Base-by-base conservation (phyloP, 2,113 vertebrate species). In the Sceloporus tristichus region DNA sequence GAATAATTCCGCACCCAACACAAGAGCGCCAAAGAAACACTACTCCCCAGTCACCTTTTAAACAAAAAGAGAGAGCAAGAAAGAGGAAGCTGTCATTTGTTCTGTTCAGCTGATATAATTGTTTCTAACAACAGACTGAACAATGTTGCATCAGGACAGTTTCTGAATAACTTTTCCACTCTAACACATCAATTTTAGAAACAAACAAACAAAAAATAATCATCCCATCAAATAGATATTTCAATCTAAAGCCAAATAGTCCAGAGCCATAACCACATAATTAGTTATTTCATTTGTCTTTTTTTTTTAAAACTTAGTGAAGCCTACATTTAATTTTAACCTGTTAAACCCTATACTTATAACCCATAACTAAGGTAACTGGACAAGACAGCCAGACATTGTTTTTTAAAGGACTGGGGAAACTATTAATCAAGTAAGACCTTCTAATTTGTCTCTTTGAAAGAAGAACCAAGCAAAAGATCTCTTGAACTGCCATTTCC, bases 51-150 rank as follows among this genome's bases (percentile, higher is more conserved):
- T 38, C 59, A n/a, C 19, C 53, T 54, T 29, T 54, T 19, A 74
- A 59, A 75, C 10, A 23, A 10, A 73, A 48, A n/a, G 70, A 93
- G 92, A 90, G 92, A 91, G 85, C 91, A 76, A 92, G 54, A 88
- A 90, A 93, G 79, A 95, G 90, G 94, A 95, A 95, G 91, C 90
- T 89, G 90, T 92, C 82, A 82, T 88, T 88, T 87, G 70, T 85
- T 80, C 54, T 86, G 65, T 71, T 87, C 2, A 62, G 27, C 90
- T 62, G 87, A 62, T 53, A 93, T 48, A 11, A 73, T 9, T 8
- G 54, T 79, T 83, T 70, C 88, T 91, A 79, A 87, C 53, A 88
- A 34, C 83, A 94, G 91, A 81, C 79, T 88, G 66, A 87, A 91
- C 14, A 88, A 73, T 53, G 10, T 2, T 29, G 65, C 5, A 79